Base-by-base conservation (phyloP, 2,113 vertebrate genomes). In the Cairina moschata region DNA sequence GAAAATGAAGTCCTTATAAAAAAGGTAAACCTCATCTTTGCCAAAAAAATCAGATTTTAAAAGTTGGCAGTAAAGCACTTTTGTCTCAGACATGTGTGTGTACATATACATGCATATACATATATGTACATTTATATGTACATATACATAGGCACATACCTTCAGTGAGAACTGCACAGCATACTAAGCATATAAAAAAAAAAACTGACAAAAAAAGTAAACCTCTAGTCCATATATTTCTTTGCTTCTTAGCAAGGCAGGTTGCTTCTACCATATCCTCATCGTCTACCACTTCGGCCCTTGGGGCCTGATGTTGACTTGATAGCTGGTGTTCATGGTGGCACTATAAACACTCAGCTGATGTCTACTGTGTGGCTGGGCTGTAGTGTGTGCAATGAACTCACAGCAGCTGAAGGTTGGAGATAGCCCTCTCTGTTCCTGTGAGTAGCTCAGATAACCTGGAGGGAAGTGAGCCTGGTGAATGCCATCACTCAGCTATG, bases 281-380 rank as follows among this genome's bases (percentile, higher is more conserved):
- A 54, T 7, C 13, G 3, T 17, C 29, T 65, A 29, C 2, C 17
- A 6, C 17, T 83, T 46, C 66, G 48, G 36, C 26, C 9, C 9
- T 9, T 0, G 17, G 34, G 7, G 18, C 15, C 76, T 36, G 2
- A 15, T 31, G 8, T 15, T 59, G 34, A 56, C 48, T 83, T 62
- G 48, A 71, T 26, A 71, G 17, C 1, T 77, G 44, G 13, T 17
- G 66, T 71, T 84, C 55, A 44, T 0, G 0, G 21, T 15, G 56
- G 28, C 32, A 36, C 26, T 44, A 17, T 63, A 23, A 46, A 22
- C 8, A 21, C 23, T 75, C 9, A 31, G 7, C 0, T 2, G 1
- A 5, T 21, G 32, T 36, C 28, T 15, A 13, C 11, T 52, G 36
- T 9, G 46, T 32, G 36, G 26, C 29, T 74, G 32, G 36, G 26